Evolutionary conservation across 2,797 vertebrate species (phyloP).

Genomic region (Lutjanus argentimaculatus): DNA sequence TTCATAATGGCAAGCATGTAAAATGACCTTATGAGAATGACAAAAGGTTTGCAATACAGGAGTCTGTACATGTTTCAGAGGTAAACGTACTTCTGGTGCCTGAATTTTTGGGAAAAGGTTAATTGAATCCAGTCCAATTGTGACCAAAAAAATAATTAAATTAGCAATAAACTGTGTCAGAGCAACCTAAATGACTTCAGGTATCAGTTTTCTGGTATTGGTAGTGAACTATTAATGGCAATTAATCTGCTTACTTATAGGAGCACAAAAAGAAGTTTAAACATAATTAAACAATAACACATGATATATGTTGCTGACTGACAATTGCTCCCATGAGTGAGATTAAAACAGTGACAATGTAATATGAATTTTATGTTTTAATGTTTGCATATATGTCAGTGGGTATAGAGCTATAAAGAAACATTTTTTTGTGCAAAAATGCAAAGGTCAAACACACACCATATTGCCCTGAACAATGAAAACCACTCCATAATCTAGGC

Average conservation of each 20-base stretch:
- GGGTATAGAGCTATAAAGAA: slow-evolving; percentile 36
- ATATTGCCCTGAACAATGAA: slow-evolving; percentile 53
- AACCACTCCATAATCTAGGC: slow-evolving; percentile 66
- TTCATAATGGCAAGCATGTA: slow-evolving; percentile 27
- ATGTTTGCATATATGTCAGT: slow-evolving; percentile 34
- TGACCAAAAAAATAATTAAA: neutral
- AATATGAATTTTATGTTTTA: slow-evolving; percentile 41
- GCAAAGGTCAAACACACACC: slow-evolving; percentile 7
- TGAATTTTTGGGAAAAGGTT: slow-evolving; percentile 5
- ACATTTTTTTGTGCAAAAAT: slow-evolving; percentile 6
- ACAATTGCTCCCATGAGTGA: slow-evolving; percentile 46
- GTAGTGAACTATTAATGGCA: neutral
- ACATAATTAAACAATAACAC: slow-evolving; percentile 26
- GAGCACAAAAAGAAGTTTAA: slow-evolving; percentile 11
- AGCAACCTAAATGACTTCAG: neutral
- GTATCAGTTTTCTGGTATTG: neutral
- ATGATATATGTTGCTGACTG: slow-evolving; percentile 28
- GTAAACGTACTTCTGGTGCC: slow-evolving; percentile 19
- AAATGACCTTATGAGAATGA: slow-evolving; percentile 11
- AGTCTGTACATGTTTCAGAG: slow-evolving; percentile 18
- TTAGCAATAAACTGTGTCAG: neutral
- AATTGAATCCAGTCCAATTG: neutral
- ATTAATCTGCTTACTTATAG: slow-evolving; percentile 2
- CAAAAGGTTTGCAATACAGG: slow-evolving; percentile 19
- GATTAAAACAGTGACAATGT: slow-evolving; percentile 52